phyloP scores from a whole-genome alignment of 2,113 vertebrate species.

The Psilopsiagon aurifrons region DNA sequence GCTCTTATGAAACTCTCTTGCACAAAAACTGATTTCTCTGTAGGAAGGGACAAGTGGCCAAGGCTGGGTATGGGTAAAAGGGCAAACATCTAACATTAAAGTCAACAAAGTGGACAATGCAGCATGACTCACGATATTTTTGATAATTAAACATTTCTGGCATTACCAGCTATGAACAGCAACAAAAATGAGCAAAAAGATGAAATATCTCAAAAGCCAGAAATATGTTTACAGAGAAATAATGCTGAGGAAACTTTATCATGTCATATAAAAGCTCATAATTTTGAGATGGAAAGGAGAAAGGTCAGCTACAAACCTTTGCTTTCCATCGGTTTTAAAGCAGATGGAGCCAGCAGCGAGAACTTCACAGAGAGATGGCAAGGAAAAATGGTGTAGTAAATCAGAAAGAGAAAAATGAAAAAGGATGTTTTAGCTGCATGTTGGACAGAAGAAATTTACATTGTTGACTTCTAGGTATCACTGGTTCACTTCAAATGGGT shows the following conservation, averaged over 20 bases:
- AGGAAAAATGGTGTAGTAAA: neutral
- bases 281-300: conserved; percentile 12
- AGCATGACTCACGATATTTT: neutral
- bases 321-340: neutral
- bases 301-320: neutral
- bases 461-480: neutral
- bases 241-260: neutral
- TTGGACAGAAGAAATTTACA: neutral
- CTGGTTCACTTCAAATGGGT: neutral
- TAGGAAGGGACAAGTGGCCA: neutral
- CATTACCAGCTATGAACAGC: neutral
- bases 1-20: neutral
- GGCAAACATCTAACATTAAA: neutral
- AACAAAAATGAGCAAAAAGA: neutral
- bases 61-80: neutral
- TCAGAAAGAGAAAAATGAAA: neutral
- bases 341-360: neutral
- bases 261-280: neutral
- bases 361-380: neutral
- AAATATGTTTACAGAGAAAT: neutral
- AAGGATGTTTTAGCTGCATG: neutral
- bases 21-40: neutral
- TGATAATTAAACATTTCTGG: neutral
- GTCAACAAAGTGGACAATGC: neutral
- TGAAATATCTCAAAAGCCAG: neutral